Conservation (phyloP, 1,140 invertebrate species). For the Prorops nasuta region DNA sequence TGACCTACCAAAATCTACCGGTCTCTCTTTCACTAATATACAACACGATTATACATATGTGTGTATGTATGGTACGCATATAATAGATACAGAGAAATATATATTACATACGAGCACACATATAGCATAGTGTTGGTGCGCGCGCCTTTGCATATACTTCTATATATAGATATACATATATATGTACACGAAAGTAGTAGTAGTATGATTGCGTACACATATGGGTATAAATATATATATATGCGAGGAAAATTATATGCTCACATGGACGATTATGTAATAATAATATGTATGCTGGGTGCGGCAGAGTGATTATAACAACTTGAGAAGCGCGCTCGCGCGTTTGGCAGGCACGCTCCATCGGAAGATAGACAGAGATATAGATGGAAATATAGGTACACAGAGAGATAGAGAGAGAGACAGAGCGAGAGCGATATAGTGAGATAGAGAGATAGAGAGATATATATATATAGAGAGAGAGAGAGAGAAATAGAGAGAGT, state of each 20-base stretch:
- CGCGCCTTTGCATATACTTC: conserved; percentile 16
- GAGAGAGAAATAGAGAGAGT: conserved; percentile 1
- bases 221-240: conserved; percentile 42
- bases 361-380: conserved; percentile 23
- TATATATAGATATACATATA: conserved; percentile 35
- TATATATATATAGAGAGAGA: conserved; percentile 31
- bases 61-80: conserved; percentile 39
- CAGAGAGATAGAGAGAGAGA: too few species aligned
- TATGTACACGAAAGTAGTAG: conserved; percentile 37
- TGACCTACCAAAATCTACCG: conserved; percentile 56
- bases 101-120: conserved; percentile 43
- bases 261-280: conserved; percentile 54
- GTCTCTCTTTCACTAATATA: conserved; percentile 52
- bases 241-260: conserved; percentile 48
- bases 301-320: conserved; percentile 57
- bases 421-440: too few species aligned
- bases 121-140: conserved; percentile 30
- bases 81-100: too few species aligned
- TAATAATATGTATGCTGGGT: conserved; percentile 54
- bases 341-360: conserved; percentile 24
- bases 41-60: conserved; percentile 46
- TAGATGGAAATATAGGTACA: too few species aligned
- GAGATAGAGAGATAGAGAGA: too few species aligned
- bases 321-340: conserved; percentile 40
- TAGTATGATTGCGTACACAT: conserved; percentile 43